phyloP scores from a whole-genome alignment of 2,113 vertebrate species.

The Acrocephalus arundinaceus region DNA sequence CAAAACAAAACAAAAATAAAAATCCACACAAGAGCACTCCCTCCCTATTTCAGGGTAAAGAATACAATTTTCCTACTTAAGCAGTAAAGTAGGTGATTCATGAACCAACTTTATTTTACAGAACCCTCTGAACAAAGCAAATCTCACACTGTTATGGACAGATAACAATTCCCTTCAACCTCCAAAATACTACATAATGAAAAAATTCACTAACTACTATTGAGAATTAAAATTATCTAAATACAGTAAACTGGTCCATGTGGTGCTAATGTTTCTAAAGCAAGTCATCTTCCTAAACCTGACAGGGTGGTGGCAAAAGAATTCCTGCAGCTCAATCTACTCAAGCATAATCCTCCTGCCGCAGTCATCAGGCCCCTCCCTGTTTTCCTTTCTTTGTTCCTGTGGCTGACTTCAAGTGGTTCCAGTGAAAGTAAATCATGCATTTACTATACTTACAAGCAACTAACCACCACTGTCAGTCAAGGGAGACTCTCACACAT shows the following conservation, averaged over 20 bases:
- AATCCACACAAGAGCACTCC: neutral
- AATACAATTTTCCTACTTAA: neutral
- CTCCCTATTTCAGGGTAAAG: neutral
- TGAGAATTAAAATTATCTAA: neutral
- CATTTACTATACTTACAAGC: neutral
- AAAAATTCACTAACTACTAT: neutral
- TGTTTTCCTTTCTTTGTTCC: neutral
- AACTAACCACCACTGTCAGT: neutral
- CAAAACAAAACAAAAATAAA: neutral
- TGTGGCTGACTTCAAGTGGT: neutral
- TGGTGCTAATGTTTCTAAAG: neutral
- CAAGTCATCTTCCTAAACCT: neutral
- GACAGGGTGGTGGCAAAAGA: neutral
- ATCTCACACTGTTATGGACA: neutral
- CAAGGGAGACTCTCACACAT: neutral
- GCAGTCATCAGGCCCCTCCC: rapidly evolving
- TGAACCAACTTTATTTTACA: neutral
- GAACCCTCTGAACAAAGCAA: neutral
- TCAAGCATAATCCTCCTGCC: neutral
- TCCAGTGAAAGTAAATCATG: neutral
- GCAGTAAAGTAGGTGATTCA: neutral
- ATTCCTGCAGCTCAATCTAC: neutral
- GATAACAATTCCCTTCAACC: neutral
- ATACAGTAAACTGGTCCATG: neutral
- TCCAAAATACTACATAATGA: neutral